Percentiles rank a stretch among this genome's conserved stretches.
These are phyloP conservation scores for Drosophila rubida DNA, from an alignment of 2,888 invertebrate genomes.

Conservation along the genomic window DNA sequence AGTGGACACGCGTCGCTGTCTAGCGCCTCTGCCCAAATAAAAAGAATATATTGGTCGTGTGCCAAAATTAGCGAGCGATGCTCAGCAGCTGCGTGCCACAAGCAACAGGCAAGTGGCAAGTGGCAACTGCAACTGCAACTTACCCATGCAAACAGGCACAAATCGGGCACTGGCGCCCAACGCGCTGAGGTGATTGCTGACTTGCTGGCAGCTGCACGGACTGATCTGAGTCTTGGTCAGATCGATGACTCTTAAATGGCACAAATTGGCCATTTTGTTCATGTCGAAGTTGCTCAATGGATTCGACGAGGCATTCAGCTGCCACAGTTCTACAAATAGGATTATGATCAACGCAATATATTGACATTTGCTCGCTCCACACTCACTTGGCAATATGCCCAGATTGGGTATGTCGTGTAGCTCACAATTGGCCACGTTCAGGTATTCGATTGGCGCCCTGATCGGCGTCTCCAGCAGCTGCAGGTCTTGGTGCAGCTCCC, in stretches of 20 bases:
- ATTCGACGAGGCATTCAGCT: constrained; percentile 88
- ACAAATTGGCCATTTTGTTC: constrained; percentile 87
- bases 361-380: not conserved
- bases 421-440: constrained; percentile 88
- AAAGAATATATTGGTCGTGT: constrained; percentile 48
- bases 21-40: constrained; percentile 60
- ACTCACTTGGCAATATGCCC: constrained; percentile 86
- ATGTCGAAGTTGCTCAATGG: constrained; percentile 84
- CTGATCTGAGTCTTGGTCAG: constrained; percentile 81
- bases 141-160: constrained; percentile 82
- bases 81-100: constrained; percentile 35
- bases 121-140: constrained; percentile 45
- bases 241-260: constrained; percentile 87
- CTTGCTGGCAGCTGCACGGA: constrained; percentile 81
- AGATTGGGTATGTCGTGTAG: constrained; percentile 87
- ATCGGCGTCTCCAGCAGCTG: constrained; percentile 85
- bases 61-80: constrained; percentile 69
- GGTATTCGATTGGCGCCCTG: constrained; percentile 86
- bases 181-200: constrained; percentile 78
- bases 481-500: constrained; percentile 76
- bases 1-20: constrained; percentile 76
- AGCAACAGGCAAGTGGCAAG: constrained; percentile 6
- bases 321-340: constrained; percentile 84
- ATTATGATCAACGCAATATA: not conserved
- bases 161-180: constrained; percentile 76